A percentile compares a stretch with the other conserved stretches of the same genome.
Evolutionary conservation across 2,113 vertebrate genomes (phyloP).

Genomic region (Calyptommatus sinebrachiatus): DNA sequence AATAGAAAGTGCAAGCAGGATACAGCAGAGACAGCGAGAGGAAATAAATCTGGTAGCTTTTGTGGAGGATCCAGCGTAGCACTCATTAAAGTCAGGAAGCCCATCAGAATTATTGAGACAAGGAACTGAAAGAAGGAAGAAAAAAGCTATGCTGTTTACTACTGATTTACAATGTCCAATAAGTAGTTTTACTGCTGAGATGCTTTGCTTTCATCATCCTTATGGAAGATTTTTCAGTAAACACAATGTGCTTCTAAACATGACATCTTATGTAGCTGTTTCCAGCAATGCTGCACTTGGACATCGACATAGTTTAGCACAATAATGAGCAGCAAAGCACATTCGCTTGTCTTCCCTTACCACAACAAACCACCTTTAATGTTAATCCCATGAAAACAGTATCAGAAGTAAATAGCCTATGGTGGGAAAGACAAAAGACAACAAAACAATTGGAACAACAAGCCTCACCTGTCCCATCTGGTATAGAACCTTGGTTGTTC

Average conservation of each 20-base stretch:
- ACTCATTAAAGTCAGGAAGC: slow-evolving; percentile 72
- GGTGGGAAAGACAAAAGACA: too few species aligned
- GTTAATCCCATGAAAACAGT: neutral
- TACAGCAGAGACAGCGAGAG: slow-evolving; percentile 79
- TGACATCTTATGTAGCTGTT: slow-evolving; percentile 20
- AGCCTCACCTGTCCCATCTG: too few species aligned
- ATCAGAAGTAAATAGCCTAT: too few species aligned
- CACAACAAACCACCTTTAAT: neutral
- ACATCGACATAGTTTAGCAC: neutral
- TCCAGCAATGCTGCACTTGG: neutral
- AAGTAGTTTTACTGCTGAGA: neutral
- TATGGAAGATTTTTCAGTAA: neutral
- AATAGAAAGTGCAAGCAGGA: slow-evolving; percentile 86
- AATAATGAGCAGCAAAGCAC: neutral
- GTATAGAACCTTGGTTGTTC: too few species aligned
- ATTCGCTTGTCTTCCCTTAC: neutral
- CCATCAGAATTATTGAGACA: slow-evolving; percentile 77
- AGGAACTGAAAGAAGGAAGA: slow-evolving; percentile 78
- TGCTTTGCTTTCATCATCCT: neutral
- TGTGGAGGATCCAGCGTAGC: slow-evolving; percentile 74
- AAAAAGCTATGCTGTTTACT: neutral
- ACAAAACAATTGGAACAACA: too few species aligned
- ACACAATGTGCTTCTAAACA: neutral
- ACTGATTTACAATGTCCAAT: neutral
- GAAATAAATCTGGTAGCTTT: slow-evolving; percentile 85